These are phyloP conservation scores for Yponomeuta cagnagella DNA, from an alignment of 2,888 invertebrate species.

Conservation along the genomic window DNA sequence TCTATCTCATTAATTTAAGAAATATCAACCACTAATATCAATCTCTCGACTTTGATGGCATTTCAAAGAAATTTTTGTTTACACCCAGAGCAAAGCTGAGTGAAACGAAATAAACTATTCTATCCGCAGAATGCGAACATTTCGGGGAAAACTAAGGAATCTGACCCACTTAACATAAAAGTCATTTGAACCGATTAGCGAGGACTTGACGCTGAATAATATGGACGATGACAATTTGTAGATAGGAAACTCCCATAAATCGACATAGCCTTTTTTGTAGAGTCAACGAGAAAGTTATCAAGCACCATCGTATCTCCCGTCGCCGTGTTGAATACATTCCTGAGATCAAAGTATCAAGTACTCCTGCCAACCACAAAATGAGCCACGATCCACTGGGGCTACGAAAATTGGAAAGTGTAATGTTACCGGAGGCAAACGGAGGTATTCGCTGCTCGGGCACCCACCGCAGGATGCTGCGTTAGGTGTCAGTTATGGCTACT, in stretches of 20 bases:
- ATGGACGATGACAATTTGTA: no score
- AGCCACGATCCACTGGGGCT: conserved; percentile 28
- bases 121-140: no score
- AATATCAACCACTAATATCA: no score
- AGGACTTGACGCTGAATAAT: no score
- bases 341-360: conserved; percentile 28
- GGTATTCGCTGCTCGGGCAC: conserved; percentile 21
- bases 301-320: neutral
- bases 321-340: conserved; percentile 21
- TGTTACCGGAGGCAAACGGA: conserved; percentile 21
- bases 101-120: no score
- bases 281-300: neutral
- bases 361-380: conserved; percentile 33
- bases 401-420: conserved; percentile 33
- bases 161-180: no score
- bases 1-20: no score
- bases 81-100: no score
- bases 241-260: neutral
- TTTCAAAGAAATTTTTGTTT: no score
- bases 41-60: no score
- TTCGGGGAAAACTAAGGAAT: no score
- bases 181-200: no score
- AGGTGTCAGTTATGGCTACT: conserved; percentile 35
- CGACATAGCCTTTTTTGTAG: neutral
- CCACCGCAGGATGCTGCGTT: conserved; percentile 34